Conservation (phyloP, 1,140 invertebrate genomes). For the Acromyrmex heyeri region DNA sequence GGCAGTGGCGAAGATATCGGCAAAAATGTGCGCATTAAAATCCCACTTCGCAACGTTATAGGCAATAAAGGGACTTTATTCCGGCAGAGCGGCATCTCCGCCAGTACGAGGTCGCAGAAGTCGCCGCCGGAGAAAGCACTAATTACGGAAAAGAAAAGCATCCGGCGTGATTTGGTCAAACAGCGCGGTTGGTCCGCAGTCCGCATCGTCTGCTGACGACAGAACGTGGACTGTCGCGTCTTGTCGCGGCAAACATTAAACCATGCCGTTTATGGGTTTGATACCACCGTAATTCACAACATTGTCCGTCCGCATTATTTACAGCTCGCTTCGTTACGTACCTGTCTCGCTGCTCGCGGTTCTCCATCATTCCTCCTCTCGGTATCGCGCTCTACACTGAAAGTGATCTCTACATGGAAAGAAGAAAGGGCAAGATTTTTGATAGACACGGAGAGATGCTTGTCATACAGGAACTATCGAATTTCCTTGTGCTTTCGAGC, state of each 20-base stretch:
- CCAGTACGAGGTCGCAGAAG: slow-evolving; percentile 38
- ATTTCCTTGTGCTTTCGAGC: slow-evolving; percentile 68
- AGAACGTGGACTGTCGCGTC: slow-evolving; percentile 67
- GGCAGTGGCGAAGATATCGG: not conserved
- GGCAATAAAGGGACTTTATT: slow-evolving; percentile 58
- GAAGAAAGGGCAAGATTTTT: slow-evolving; percentile 12
- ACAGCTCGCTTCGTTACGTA: slow-evolving; percentile 81
- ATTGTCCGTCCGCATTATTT: slow-evolving; percentile 84
- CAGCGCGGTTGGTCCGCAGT: slow-evolving; percentile 67
- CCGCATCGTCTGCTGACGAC: slow-evolving; percentile 66
- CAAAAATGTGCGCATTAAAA: slow-evolving; percentile 39
- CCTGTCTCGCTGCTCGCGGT: slow-evolving; percentile 41
- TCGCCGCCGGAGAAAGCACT: slow-evolving; percentile 67
- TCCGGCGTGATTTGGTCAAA: slow-evolving; percentile 58
- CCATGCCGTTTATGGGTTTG: slow-evolving; percentile 82
- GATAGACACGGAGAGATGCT: not conserved
- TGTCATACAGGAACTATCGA: slow-evolving; percentile 73
- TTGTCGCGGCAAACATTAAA: slow-evolving; percentile 82
- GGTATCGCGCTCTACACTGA: not conserved
- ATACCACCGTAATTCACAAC: slow-evolving; percentile 84
- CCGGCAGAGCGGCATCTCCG: slow-evolving; percentile 24
- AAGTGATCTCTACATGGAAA: not conserved
- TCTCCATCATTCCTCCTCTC: not conserved
- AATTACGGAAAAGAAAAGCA: slow-evolving; percentile 68
- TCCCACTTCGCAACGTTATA: slow-evolving; percentile 46